Percentiles rank a stretch among this genome's conserved stretches.
phyloP scores from a whole-genome alignment of 2,113 vertebrate species.

The Neodontobutis hainanensis region DNA sequence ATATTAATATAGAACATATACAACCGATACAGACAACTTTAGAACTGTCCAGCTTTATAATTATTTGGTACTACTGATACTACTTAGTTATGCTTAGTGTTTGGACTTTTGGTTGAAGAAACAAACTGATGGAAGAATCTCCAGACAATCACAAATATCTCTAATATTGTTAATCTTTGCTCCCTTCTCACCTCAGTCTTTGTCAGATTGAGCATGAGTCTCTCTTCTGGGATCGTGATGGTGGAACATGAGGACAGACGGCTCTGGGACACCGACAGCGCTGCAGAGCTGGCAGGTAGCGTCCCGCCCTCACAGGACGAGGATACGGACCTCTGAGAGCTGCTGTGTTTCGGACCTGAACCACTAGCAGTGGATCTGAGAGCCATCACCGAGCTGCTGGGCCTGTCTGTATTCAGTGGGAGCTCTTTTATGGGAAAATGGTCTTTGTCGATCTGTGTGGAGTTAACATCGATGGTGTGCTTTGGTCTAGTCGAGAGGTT shows the following conservation, averaged over 20 bases:
- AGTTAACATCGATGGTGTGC: not conserved
- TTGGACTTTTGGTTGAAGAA: too few relatives aligned
- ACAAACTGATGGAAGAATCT: too few relatives aligned
- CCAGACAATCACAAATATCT: not conserved
- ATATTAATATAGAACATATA: too few relatives aligned
- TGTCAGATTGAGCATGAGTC: slow-evolving; percentile 50
- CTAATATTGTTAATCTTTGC: not conserved
- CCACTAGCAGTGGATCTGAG: not conserved
- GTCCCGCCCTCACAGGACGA: slow-evolving; percentile 16
- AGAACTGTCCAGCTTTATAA: too few relatives aligned
- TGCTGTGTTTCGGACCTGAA: slow-evolving; percentile 14
- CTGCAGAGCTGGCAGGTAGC: not conserved
- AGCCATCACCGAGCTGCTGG: slow-evolving; percentile 26
- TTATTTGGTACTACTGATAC: too few relatives aligned
- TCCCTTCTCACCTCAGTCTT: slow-evolving; percentile 36
- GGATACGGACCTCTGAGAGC: slow-evolving; percentile 9
- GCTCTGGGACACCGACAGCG: slow-evolving; percentile 17
- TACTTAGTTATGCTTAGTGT: too few relatives aligned
- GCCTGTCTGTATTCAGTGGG: not conserved
- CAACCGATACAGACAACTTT: too few relatives aligned
- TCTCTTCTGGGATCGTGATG: slow-evolving; percentile 47
- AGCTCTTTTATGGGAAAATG: not conserved
- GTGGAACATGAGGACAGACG: slow-evolving; percentile 44
- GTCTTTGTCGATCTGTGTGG: not conserved
- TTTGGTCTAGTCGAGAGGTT: not conserved